Conservation (phyloP, 2,113 vertebrate genomes). For the Pituophis catenifer region DNA sequence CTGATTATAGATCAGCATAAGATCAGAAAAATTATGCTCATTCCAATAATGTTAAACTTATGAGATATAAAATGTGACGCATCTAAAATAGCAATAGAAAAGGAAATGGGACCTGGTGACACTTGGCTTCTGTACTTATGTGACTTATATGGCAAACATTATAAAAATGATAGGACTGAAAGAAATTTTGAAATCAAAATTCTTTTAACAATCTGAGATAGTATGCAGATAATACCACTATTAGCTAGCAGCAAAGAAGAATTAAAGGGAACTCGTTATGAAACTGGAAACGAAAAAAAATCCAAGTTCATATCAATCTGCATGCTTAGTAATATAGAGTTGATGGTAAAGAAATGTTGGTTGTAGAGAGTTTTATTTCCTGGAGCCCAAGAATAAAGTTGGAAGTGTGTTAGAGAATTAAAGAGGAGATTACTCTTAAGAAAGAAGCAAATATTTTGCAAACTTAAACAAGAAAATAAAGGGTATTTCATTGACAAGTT, state of each 20-base stretch:
- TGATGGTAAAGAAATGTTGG: not conserved
- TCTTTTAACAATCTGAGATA: not conserved
- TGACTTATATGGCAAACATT: not conserved
- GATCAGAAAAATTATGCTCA: not conserved
- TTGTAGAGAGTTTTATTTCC: not conserved
- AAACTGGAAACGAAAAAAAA: not conserved
- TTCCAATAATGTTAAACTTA: not conserved
- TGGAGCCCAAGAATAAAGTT: not conserved
- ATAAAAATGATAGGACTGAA: not conserved
- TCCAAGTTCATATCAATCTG: not conserved
- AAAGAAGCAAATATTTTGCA: not conserved
- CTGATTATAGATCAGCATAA: not conserved
- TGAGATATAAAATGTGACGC: not conserved
- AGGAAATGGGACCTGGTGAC: not conserved
- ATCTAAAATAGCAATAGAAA: not conserved
- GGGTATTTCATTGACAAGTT: not conserved
- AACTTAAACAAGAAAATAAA: not conserved
- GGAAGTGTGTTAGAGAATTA: not conserved
- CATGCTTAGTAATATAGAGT: not conserved
- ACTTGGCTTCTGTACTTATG: not conserved
- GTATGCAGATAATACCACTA: not conserved
- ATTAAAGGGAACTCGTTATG: not conserved
- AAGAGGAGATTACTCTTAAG: not conserved
- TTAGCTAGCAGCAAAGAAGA: not conserved
- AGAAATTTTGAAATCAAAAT: not conserved